Evolutionary conservation across 2,888 invertebrate species (phyloP), one percentile per base, ranked within the genome.

Genomic region (Tolmerus cingulatus): DNA sequence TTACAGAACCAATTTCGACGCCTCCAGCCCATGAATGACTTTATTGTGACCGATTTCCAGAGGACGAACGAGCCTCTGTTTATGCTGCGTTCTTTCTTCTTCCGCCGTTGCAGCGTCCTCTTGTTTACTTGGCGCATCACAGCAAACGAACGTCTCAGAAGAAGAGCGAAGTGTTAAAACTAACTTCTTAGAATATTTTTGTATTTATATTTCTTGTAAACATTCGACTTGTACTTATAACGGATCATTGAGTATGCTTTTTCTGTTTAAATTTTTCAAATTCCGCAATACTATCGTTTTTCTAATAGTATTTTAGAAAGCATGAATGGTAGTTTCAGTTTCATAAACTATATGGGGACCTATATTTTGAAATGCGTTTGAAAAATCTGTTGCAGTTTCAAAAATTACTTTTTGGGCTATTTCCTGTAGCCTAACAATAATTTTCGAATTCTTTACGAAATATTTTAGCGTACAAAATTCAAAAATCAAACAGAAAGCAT

Each of bases 71-170:
- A 66, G 82, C 57, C 66, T 82, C 57, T 82, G 82, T 82, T 82
- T 82, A 66, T 57, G 34, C 57, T 82, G 30, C 5, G 5, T 40
- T 82, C 82, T 82, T 82, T 82, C 82, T 82, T 57, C 37, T 82
- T 82, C 8, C 57, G 57, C 57, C 82, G 66, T 82, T 82, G 37
- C 30, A 55, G 2, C 55, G 57, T 55, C 55, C 55, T 81, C 37
- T 30, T 51, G n/a, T 81, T 82, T 82, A 40, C 12, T 43, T 27
- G 30, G 27, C 51, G 23, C 81, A 46, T 19, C 51, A 81, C 19
- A 19, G 30, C 27, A 66, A 66, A 27, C 66, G 9, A 23, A 66
- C 5, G 51, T 66, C 55, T 66, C 23, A 19, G 66, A 66, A 66
- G 66, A 19, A 66, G 27, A 66, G 14, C 23, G 66, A 66, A 66